These are phyloP conservation scores for Tetramorium parvispinum DNA, from an alignment of 1,140 invertebrate genomes.

Conservation along the genomic window DNA sequence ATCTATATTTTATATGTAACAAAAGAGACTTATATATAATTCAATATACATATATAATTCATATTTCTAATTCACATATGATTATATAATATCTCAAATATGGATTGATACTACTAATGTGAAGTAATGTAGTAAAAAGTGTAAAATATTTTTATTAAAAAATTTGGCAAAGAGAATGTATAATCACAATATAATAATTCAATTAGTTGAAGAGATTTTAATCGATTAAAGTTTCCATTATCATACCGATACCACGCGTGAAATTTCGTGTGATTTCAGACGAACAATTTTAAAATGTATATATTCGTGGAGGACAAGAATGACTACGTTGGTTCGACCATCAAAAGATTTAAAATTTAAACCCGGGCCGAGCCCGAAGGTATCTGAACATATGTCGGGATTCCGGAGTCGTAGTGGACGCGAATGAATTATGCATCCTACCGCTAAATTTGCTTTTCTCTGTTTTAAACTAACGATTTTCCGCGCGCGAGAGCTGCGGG, in stretches of 20 bases:
- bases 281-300: constrained; percentile 59
- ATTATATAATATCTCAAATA: not conserved
- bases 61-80: no score
- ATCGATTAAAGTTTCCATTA: constrained; percentile 24
- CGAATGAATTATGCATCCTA: constrained; percentile 90
- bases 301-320: constrained; percentile 48
- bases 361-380: constrained; percentile 61
- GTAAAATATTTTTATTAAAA: constrained; percentile 2
- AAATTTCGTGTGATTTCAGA: not conserved
- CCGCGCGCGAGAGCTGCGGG: not conserved
- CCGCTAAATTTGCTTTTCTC: constrained; percentile 56
- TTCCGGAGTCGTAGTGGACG: constrained; percentile 85
- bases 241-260: not conserved
- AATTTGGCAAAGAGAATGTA: not conserved
- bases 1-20: not conserved
- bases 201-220: constrained; percentile 16
- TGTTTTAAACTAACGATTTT: constrained; percentile 53
- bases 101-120: not conserved
- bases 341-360: constrained; percentile 65
- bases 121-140: not conserved
- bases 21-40: not conserved
- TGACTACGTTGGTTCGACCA: constrained; percentile 52
- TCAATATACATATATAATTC: no score
- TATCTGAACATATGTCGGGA: constrained; percentile 68
- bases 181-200: constrained; percentile 12